Conservation (phyloP, 2,113 vertebrate genomes). For the Mesembrinibis cayennensis region DNA sequence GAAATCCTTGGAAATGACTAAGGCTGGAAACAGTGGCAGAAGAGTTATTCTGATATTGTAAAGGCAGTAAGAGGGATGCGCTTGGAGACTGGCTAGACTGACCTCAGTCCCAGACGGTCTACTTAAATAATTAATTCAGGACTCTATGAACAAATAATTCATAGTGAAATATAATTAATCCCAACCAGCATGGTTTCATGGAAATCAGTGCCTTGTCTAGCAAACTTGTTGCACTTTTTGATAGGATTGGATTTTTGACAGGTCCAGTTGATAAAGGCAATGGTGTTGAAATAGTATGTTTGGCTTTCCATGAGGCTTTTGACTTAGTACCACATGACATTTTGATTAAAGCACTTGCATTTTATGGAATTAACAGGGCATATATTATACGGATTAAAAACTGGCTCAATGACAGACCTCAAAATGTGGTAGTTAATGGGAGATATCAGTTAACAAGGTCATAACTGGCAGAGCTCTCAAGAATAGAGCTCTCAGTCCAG, state of each 20-base stretch:
- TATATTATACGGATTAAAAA: slow-evolving; percentile 54
- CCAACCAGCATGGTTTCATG: not conserved
- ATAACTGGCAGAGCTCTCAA: not conserved
- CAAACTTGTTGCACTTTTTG: not conserved
- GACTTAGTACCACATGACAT: not conserved
- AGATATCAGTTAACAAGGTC: slow-evolving; percentile 40
- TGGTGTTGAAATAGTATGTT: not conserved
- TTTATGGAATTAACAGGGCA: slow-evolving; percentile 48
- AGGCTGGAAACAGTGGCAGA: not conserved
- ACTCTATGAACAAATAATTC: slow-evolving; percentile 44
- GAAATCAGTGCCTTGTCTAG: not conserved
- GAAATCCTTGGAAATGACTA: not conserved
- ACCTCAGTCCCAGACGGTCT: slow-evolving; percentile 40
- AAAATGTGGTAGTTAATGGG: not conserved
- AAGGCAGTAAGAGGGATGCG: not conserved
- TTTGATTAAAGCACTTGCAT: slow-evolving; percentile 44
- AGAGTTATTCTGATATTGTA: not conserved
- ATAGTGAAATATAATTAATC: slow-evolving; percentile 48
- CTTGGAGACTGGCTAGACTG: slow-evolving; percentile 40
- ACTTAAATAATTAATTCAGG: slow-evolving; percentile 58
- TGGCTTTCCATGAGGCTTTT: not conserved
- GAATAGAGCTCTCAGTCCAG: not conserved
- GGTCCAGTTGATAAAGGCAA: not conserved
- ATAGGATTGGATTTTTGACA: not conserved
- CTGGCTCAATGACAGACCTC: slow-evolving; percentile 12